Percentiles rank a stretch among this genome's conserved stretches.
phyloP scores from a whole-genome alignment of 2,888 invertebrate genomes.

The Drosophila dives region DNA sequence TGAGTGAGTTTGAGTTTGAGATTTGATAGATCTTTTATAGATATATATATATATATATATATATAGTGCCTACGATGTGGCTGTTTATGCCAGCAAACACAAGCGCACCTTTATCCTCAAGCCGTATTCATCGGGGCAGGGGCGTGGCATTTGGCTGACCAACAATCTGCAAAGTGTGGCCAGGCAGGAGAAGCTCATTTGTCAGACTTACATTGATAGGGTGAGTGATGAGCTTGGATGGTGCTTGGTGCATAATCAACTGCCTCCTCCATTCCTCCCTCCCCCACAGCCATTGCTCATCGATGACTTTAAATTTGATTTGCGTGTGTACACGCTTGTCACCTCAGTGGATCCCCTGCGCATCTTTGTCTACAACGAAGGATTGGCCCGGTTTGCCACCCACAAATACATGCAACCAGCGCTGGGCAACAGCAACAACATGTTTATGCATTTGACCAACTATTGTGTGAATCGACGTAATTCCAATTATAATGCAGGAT shows the following conservation, averaged over 20 bases:
- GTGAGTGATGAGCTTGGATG: conserved; percentile 27
- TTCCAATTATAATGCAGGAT: conserved; percentile 90
- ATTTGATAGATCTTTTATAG: neutral
- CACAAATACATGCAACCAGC: conserved; percentile 94
- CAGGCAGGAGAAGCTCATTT: conserved; percentile 93
- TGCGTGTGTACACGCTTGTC: conserved; percentile 94
- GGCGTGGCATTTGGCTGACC: conserved; percentile 94
- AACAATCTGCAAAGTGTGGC: conserved; percentile 91
- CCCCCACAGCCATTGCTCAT: conserved; percentile 90
- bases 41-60: too few species aligned
- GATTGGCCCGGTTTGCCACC: conserved; percentile 94
- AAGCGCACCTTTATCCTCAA: conserved; percentile 93
- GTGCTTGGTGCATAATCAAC: too few species aligned
- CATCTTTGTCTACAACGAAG: conserved; percentile 96
- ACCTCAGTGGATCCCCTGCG: conserved; percentile 96
- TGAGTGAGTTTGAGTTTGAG: conserved; percentile 88
- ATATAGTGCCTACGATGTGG: conserved; percentile 87
- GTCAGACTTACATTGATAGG: conserved; percentile 89
- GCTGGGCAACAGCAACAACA: conserved; percentile 92
- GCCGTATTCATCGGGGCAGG: conserved; percentile 96
- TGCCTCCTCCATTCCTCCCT: too few species aligned
- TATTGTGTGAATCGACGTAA: conserved; percentile 97
- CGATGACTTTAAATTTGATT: conserved; percentile 96
- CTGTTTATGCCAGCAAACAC: conserved; percentile 86
- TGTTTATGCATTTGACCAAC: conserved; percentile 97